Evolutionary conservation across 2,113 vertebrate species (phyloP).

Genomic region (Vicugna pacos): DNA sequence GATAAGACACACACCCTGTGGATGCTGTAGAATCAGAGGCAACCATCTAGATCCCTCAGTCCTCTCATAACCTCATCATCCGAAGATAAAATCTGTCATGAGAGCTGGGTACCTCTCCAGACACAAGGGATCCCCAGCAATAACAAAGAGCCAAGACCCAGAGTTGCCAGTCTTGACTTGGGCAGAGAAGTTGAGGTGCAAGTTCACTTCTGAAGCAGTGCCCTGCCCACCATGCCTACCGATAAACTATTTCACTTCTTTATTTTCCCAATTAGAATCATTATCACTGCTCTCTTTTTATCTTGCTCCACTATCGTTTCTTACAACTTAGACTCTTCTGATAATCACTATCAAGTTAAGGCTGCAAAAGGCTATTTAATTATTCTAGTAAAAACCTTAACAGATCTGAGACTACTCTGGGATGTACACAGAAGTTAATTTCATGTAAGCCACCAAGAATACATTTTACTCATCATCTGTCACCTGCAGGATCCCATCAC

Average conservation of each 20-base stretch:
- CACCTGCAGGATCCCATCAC: constrained; percentile 88
- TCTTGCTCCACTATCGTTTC: background rate
- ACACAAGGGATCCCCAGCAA: too few species aligned
- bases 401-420: constrained; percentile 91
- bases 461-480: constrained; percentile 87
- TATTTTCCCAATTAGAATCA: background rate
- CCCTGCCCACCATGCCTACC: background rate
- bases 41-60: too few species aligned
- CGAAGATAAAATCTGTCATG: too few species aligned
- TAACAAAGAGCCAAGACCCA: too few species aligned
- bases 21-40: too few species aligned
- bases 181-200: too few species aligned
- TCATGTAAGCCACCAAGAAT: constrained; percentile 87
- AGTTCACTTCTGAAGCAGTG: background rate
- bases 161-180: too few species aligned
- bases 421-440: constrained; percentile 88
- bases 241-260: background rate
- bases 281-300: background rate
- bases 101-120: too few species aligned
- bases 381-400: background rate
- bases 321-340: background rate
- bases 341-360: background rate
- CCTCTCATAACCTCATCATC: too few species aligned
- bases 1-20: too few species aligned
- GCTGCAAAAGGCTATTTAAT: background rate